Base-by-base conservation (phyloP, 2,113 vertebrate genomes). In the Bothrops jararaca region DNA sequence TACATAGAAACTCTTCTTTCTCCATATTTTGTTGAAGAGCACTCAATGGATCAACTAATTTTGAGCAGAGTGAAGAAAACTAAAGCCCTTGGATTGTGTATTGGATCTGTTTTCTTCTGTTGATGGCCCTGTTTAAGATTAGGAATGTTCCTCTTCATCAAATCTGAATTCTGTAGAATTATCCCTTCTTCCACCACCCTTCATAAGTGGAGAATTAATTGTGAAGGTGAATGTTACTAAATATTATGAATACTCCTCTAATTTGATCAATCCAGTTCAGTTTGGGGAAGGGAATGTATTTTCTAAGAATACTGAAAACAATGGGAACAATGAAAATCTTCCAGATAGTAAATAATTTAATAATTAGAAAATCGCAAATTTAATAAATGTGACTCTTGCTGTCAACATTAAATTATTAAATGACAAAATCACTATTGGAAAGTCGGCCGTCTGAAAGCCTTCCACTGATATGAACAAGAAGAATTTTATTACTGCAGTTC, bases 401-500 rank as follows among this genome's bases (percentile, higher is more conserved):
- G 42, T 18, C 69, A 52, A 11, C 29, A 5, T n/a, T 50, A 34
- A 74, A 58, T 52, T 45, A 39, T 10, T 13, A 94, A 95, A 56
- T 96, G 96, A 98, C 95, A 42, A 97, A 98, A 95, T 89, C 92
- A 24, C 85, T 95, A 74, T 93, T 95, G 96, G 95, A 52, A 96
- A 94, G 95, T 91, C 96, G 93, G 92, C 94, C 96, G 34, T 96
- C 93, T 94, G 89, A 96, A 96, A 96, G 91, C 45, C 95, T 90
- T 80, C 93, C 92, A 53, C 95, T 52, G 94, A 94, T 90, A 93
- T 89, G 96, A 94, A 91, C 92, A 92, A 39, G 93, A 34, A n/a
- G 87, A 95, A 89, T 94, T 91, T 97, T 97, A 98, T 98, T 97
- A 97, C 95, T 93, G 90, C 95, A 96, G 92, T 94, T 93, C 58